Percentiles rank a stretch among this genome's conserved stretches.
phyloP scores from a whole-genome alignment of 2,797 vertebrate species.

The Distichodus sexfasciatus region DNA sequence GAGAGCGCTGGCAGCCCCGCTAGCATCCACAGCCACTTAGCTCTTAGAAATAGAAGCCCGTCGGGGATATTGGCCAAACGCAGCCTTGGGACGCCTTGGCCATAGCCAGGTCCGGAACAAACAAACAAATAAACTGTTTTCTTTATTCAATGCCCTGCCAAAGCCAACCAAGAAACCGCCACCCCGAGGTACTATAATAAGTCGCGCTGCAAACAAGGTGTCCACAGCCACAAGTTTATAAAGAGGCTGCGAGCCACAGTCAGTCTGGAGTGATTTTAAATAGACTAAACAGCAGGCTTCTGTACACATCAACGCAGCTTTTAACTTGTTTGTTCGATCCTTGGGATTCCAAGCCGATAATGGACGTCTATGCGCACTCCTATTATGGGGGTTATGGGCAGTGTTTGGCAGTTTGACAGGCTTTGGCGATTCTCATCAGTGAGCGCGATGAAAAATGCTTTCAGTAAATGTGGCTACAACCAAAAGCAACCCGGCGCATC shows the following conservation, averaged over 20 bases:
- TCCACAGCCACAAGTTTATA: constrained; percentile 62
- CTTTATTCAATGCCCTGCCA: constrained; percentile 69
- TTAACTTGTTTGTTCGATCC: constrained; percentile 64
- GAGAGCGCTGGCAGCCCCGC: constrained; percentile 72
- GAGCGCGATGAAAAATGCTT: neutral
- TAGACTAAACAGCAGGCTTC: constrained; percentile 67
- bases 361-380: neutral
- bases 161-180: constrained; percentile 70
- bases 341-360: constrained; percentile 26
- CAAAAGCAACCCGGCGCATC: constrained; percentile 11
- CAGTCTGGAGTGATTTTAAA: constrained; percentile 60
- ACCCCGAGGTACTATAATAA: constrained; percentile 69
- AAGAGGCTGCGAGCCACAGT: constrained; percentile 58
- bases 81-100: constrained; percentile 64
- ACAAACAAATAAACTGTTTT: constrained; percentile 73
- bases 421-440: neutral
- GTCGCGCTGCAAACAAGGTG: constrained; percentile 66
- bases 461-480: neutral
- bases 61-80: constrained; percentile 69
- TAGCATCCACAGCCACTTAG: constrained; percentile 74
- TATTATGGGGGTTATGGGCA: neutral
- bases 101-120: constrained; percentile 73
- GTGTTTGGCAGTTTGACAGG: neutral
- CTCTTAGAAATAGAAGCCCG: constrained; percentile 78
- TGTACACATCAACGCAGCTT: constrained; percentile 64